phyloP scores from a whole-genome alignment of 2,113 vertebrate species.

The Zosterops hypoxanthus region DNA sequence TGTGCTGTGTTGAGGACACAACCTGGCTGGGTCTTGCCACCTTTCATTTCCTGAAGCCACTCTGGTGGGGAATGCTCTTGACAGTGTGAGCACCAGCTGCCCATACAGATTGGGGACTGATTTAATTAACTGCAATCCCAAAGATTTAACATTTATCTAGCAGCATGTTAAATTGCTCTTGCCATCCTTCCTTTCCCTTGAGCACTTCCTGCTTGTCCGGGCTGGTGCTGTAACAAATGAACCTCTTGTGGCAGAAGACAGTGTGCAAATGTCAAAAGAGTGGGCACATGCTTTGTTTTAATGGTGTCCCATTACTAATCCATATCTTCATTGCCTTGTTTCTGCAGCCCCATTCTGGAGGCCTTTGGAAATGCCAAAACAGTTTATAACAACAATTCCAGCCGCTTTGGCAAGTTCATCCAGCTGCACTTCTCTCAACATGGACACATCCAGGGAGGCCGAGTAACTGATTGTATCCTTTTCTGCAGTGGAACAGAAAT shows the following conservation, averaged over 20 bases:
- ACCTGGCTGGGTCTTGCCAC: background rate
- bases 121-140: background rate
- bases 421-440: constrained; percentile 90
- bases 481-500: background rate
- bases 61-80: background rate
- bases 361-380: constrained; percentile 93
- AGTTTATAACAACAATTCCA: constrained; percentile 93
- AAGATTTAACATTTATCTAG: background rate
- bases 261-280: background rate
- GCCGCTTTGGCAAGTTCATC: constrained; percentile 92
- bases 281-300: background rate
- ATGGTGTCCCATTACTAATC: background rate
- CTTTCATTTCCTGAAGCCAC: background rate
- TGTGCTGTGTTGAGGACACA: background rate
- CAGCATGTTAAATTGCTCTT: background rate
- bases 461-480: constrained; percentile 93
- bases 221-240: background rate
- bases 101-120: background rate
- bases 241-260: background rate
- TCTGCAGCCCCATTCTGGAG: constrained; percentile 88
- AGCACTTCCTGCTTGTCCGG: constrained; percentile 17
- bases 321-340: background rate
- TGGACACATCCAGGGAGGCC: constrained; percentile 90
- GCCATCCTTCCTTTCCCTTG: background rate
- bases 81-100: background rate